Evolutionary conservation across 64 coral and sea anemone species (phyloP), one percentile per base, ranked within the genome.

Genomic region (Pocillopora damicornis): DNA sequence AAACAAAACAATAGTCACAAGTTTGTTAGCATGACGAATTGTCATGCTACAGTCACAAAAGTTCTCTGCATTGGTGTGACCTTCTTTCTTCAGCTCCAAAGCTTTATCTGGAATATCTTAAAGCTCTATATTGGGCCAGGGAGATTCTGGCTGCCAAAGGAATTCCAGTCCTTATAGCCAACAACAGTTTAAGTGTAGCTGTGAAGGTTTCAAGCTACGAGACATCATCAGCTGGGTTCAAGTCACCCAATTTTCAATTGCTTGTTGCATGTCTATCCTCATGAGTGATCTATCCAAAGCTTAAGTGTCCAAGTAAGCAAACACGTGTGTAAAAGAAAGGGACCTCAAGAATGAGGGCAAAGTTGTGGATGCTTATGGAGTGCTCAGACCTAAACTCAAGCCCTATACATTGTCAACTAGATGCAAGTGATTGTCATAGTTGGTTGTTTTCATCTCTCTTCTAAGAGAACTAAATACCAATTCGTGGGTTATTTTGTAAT

Each of bases 111-210:
- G 80, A 8, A 86, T 42, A 51, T 86, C 26, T 3, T 16, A 15
- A 16, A 16, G 22, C 22, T 64, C 74, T 59, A 16, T 42, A 65
- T 78, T 81, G 15, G 87, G 87, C 87, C 92, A 93, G 23, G 4
- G 13, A 20, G 73, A 63, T 89, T 74, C 66, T 77, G 81, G 74
- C 75, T 59, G 36, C 60, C 23, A 66, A 3, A 93, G 51, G 69
- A 93, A 93, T 12, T 89, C 74, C 15, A 87, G 87, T 20, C 87
- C 87, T 45, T 13, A 25, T 35, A 93, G 18, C 92, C 87, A 93
- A 3, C 87, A 61, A 11, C 89, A 38, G 13, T 79, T 34, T 5
- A 26, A 64, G 18, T 37, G 77, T 26, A 93, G 74, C 9, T 88
- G 62, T 35, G 73, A 65, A 2, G 87, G 60, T 8, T 42, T 38